Evolutionary conservation across 2,888 invertebrate species (phyloP).

Genomic region (Trichogramma dendrolimi): DNA sequence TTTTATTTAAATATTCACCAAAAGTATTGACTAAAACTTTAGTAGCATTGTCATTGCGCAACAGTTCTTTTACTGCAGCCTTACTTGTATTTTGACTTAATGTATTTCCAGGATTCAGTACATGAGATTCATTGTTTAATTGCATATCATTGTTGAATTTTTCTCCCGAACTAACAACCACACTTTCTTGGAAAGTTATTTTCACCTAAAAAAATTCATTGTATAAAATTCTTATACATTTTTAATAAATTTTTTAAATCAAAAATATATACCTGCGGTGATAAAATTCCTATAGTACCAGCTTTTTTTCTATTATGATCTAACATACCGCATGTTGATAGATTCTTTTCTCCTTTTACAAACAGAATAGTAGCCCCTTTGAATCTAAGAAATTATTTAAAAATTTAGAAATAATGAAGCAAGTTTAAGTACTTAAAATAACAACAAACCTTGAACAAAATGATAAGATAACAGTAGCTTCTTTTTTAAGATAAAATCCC

Average conservation of each 20-base stretch:
- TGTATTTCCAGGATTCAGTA: conserved; percentile 7
- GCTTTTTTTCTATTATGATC: conserved; percentile 66
- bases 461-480: conserved; percentile 72
- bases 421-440: neutral
- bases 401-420: conserved; percentile 1
- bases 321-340: conserved; percentile 73
- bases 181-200: conserved; percentile 56
- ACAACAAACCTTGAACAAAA: conserved; percentile 69
- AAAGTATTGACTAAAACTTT: conserved; percentile 25
- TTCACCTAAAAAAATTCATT: conserved; percentile 45
- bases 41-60: conserved; percentile 11
- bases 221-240: neutral
- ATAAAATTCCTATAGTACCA: conserved; percentile 50
- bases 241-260: neutral
- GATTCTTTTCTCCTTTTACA: conserved; percentile 72
- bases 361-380: conserved; percentile 76
- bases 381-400: conserved; percentile 38
- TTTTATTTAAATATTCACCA: conserved; percentile 31
- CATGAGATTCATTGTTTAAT: conserved; percentile 6
- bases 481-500: conserved; percentile 79
- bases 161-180: conserved; percentile 36
- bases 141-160: conserved; percentile 1
- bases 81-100: neutral
- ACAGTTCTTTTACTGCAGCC: neutral
- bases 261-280: conserved; percentile 49